A percentile compares a stretch with the other conserved stretches of the same genome.
These are phyloP conservation scores for Gnathonemus longibarbis DNA, from an alignment of 2,113 vertebrate species.

Conservation along the genomic window DNA sequence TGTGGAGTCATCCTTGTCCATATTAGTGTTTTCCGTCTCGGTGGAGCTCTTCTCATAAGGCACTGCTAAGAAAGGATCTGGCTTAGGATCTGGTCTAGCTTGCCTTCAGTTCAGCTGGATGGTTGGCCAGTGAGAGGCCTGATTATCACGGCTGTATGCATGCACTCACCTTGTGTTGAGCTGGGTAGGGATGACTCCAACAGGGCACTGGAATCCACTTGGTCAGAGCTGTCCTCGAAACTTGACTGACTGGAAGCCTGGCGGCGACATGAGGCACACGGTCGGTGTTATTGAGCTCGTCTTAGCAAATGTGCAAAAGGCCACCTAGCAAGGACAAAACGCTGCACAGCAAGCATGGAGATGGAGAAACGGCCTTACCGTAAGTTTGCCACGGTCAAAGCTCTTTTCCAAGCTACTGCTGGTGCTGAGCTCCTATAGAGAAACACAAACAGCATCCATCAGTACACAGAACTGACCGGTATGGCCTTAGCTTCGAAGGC, in stretches of 20 bases:
- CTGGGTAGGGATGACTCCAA: conserved; percentile 31
- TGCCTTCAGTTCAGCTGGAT: conserved; percentile 8
- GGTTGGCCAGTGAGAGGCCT: background rate
- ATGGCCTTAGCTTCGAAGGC: background rate
- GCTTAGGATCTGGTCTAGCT: background rate
- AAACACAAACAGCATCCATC: background rate
- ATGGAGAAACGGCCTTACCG: conserved; percentile 47
- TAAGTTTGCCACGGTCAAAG: conserved; percentile 49
- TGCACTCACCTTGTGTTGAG: conserved; percentile 44
- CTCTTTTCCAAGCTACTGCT: conserved; percentile 55
- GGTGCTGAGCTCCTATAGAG: conserved; percentile 49
- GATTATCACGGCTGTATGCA: background rate
- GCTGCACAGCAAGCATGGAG: background rate
- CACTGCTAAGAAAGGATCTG: conserved; percentile 27
- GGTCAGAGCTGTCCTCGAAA: conserved; percentile 55
- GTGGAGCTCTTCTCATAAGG: conserved; percentile 29
- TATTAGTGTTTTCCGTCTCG: conserved; percentile 25
- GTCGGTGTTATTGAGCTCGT: background rate
- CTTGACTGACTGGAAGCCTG: conserved; percentile 66
- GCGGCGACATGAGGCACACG: fast-evolving
- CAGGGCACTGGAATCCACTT: conserved; percentile 24
- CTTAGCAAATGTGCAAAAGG: background rate
- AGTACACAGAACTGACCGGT: background rate
- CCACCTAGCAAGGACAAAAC: background rate
- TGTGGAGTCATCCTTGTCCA: conserved; percentile 42